These are phyloP conservation scores for Aquatica leii DNA, from an alignment of 2,888 invertebrate genomes.

Conservation along the genomic window DNA sequence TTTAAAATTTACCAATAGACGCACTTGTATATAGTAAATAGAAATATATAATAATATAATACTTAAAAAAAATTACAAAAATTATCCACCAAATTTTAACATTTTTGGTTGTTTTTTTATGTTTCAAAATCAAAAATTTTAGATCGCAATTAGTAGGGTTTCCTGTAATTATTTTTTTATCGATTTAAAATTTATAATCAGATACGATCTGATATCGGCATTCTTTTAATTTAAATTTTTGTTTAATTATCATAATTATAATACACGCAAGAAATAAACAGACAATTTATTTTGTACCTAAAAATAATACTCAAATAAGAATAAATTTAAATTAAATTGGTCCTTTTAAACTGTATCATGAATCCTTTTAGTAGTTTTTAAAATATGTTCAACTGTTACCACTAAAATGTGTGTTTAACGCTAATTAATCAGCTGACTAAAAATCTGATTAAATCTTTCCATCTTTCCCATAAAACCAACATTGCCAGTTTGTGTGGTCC, in stretches of 20 bases:
- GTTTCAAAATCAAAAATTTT: too few species aligned
- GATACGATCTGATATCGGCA: slow-evolving; percentile 6
- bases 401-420: slow-evolving; percentile 12
- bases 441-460: slow-evolving; percentile 36
- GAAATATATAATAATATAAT: too few species aligned
- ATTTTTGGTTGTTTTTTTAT: too few species aligned
- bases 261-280: slow-evolving; percentile 5
- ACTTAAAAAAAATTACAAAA: too few species aligned
- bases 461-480: slow-evolving; percentile 44
- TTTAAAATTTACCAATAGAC: too few species aligned
- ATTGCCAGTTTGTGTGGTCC: slow-evolving; percentile 47
- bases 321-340: slow-evolving; percentile 14
- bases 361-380: slow-evolving; percentile 7
- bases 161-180: too few species aligned
- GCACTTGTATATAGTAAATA: too few species aligned
- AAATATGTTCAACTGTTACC: slow-evolving; percentile 5
- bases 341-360: slow-evolving; percentile 11
- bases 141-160: too few species aligned
- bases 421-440: slow-evolving; percentile 28
- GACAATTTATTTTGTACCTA: slow-evolving; percentile 9
- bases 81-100: too few species aligned
- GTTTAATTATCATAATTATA: slow-evolving; percentile 12
- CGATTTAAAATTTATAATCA: too few species aligned
- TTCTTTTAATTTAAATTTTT: slow-evolving; percentile 14
- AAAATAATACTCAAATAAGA: slow-evolving; percentile 1